Conservation (phyloP, 2,888 invertebrate species). For the Cylindroiulus punctatus region DNA sequence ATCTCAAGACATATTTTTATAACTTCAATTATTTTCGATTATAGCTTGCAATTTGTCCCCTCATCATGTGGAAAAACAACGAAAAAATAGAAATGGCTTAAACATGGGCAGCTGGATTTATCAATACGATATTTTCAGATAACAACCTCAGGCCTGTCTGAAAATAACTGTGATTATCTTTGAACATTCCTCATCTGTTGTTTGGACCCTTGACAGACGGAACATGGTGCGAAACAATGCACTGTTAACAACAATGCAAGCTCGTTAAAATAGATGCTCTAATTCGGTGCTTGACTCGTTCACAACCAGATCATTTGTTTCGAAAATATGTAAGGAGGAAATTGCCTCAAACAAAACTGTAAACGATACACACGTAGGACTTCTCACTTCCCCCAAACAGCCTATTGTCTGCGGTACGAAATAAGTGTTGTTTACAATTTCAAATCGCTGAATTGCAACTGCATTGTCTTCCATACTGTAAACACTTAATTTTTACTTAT, state of each 20-base stretch:
- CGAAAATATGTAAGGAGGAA: not conserved
- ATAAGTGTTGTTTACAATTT: not conserved
- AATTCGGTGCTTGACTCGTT: not conserved
- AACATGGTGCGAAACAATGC: not conserved
- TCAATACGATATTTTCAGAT: not conserved
- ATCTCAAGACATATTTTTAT: too few relatives aligned
- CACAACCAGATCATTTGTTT: not conserved
- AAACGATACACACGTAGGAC: not conserved
- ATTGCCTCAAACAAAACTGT: not conserved
- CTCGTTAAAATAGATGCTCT: not conserved
- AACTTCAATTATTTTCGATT: too few relatives aligned
- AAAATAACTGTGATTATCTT: not conserved
- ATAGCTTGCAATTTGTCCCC: too few relatives aligned
- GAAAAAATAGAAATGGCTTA: not conserved
- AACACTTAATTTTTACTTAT: not conserved
- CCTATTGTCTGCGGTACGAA: not conserved
- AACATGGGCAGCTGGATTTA: not conserved
- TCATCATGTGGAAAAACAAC: not conserved
- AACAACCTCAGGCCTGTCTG: not conserved
- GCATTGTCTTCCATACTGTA: not conserved
- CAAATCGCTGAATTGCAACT: not conserved
- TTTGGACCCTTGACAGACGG: not conserved
- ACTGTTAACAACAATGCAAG: not conserved
- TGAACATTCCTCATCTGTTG: not conserved
- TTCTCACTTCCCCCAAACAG: not conserved